phyloP scores from a whole-genome alignment of 2,113 vertebrate genomes.

The Phalacrocorax carbo region DNA sequence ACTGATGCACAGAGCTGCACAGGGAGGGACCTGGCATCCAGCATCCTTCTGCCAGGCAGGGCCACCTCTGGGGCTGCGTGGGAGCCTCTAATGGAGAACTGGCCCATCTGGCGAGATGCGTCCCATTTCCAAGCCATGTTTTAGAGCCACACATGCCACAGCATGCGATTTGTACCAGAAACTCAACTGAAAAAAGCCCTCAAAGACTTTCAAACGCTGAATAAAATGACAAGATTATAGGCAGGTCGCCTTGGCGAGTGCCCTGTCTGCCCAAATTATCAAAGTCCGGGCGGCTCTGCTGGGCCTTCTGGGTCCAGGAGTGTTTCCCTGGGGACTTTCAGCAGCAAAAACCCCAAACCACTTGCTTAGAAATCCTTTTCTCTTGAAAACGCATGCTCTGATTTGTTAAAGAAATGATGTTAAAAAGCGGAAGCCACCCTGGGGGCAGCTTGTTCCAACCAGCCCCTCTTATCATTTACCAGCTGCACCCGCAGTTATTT shows the following conservation, averaged over 20 bases:
- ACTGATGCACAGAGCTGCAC: neutral
- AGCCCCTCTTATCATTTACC: neutral
- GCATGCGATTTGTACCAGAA: neutral
- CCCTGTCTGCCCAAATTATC: neutral
- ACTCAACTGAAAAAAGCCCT: neutral
- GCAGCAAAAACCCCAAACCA: neutral
- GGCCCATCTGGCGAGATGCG: neutral
- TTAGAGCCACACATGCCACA: neutral
- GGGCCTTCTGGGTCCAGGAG: neutral
- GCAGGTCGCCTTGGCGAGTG: neutral
- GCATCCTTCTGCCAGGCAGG: neutral
- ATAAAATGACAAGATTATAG: neutral
- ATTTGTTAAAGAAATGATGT: slow-evolving; percentile 49
- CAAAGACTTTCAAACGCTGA: neutral
- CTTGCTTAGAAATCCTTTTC: neutral
- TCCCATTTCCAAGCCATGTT: neutral
- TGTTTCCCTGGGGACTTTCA: neutral
- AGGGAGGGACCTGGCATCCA: neutral
- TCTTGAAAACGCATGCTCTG: neutral
- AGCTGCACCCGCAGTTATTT: neutral
- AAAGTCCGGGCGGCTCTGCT: rapidly evolving
- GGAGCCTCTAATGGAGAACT: neutral
- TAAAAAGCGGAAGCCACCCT: neutral
- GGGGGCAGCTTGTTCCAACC: neutral
- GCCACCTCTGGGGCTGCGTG: rapidly evolving